Percentiles rank a stretch among this genome's conserved stretches.
Evolutionary conservation across 2,113 vertebrate genomes (phyloP).

Genomic region (Ictidomys tridecemlineatus): DNA sequence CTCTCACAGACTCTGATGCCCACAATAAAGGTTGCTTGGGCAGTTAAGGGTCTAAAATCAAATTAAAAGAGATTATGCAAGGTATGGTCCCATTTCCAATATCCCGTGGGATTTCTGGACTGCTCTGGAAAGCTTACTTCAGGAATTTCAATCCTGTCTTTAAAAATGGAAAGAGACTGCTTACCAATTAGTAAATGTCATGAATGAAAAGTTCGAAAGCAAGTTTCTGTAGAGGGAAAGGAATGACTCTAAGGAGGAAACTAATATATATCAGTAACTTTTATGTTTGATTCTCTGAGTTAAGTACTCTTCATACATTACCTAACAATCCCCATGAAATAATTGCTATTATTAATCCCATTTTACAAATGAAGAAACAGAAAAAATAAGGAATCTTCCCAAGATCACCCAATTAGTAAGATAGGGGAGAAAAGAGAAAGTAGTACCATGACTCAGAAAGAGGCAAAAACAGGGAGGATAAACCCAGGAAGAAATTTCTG

Average conservation of each 20-base stretch:
- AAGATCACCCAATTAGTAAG: not conserved
- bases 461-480: not conserved
- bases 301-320: not conserved
- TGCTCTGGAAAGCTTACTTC: not conserved
- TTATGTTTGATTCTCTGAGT: not conserved
- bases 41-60: not conserved
- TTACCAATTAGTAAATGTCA: not conserved
- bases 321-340: not conserved
- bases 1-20: not conserved
- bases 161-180: not conserved
- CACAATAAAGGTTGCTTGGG: not conserved
- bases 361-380: constrained; percentile 18
- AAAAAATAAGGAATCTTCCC: not conserved
- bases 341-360: not conserved
- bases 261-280: not conserved
- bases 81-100: not conserved
- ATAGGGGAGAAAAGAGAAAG: not conserved
- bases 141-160: not conserved
- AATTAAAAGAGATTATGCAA: not conserved
- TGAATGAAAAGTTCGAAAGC: not conserved
- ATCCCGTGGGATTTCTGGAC: not conserved
- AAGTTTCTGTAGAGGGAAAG: not conserved
- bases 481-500: not conserved
- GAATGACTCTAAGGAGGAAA: not conserved
- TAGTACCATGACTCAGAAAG: not conserved